Percentiles rank a stretch among this genome's conserved stretches.
phyloP scores from a whole-genome alignment of 2,113 vertebrate genomes.

The Gnathonemus echidnorhynchus region DNA sequence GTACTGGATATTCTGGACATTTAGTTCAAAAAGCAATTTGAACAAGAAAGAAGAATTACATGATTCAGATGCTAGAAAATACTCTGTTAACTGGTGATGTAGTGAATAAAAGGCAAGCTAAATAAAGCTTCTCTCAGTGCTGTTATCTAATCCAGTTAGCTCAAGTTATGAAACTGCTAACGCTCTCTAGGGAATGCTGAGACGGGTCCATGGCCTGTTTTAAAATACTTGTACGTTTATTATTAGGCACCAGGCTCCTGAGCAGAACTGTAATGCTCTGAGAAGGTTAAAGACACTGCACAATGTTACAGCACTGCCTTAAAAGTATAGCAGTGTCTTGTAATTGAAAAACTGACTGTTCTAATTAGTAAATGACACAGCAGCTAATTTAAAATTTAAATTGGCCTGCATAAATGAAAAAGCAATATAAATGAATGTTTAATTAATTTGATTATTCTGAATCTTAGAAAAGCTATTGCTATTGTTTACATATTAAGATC shows the following conservation, averaged over 20 bases:
- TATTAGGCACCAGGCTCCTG: background rate
- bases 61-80: background rate
- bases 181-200: background rate
- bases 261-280: background rate
- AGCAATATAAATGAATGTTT: background rate
- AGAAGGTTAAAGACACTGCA: background rate
- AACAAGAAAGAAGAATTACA: background rate
- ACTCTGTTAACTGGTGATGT: background rate
- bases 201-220: background rate
- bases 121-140: background rate
- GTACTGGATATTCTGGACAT: background rate
- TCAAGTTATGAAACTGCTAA: background rate
- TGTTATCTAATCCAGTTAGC: background rate
- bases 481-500: background rate
- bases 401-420: background rate
- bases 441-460: background rate
- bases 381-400: background rate
- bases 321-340: background rate
- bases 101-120: background rate
- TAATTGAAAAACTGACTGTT: background rate
- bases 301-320: background rate
- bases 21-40: background rate
- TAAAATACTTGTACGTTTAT: background rate
- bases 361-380: background rate
- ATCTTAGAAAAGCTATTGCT: background rate